Conservation (phyloP, 2,888 invertebrate species). For the Tetrapedia diversipes region DNA sequence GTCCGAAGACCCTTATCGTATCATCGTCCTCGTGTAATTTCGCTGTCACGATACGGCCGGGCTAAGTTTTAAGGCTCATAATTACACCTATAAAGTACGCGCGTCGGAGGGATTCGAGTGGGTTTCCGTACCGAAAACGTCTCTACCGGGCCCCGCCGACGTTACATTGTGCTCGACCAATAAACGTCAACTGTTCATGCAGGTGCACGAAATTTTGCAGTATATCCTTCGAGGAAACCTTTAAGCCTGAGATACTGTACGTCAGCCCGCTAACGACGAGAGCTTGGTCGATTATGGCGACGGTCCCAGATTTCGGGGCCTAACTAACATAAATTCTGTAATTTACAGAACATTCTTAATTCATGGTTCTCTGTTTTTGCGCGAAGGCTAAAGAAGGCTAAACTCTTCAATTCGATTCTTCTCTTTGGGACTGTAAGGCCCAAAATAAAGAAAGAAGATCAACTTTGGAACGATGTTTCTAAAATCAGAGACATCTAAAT, state of each 20-base stretch:
- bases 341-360: slow-evolving; percentile 7
- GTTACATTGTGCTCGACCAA: slow-evolving; percentile 56
- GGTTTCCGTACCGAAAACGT: slow-evolving; percentile 44
- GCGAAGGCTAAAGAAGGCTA: too few relatives aligned
- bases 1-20: slow-evolving; percentile 55
- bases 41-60: slow-evolving; percentile 62
- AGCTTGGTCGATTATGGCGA: not conserved
- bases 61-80: slow-evolving; percentile 65
- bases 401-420: too few relatives aligned
- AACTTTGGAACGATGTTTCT: too few relatives aligned
- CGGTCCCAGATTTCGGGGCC: not conserved
- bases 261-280: slow-evolving; percentile 21
- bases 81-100: slow-evolving; percentile 67
- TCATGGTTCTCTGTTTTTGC: not conserved
- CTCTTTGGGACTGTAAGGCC: too few relatives aligned
- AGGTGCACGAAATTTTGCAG: slow-evolving; percentile 53
- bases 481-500: too few relatives aligned
- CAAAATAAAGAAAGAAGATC: too few relatives aligned
- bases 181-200: slow-evolving; percentile 65
- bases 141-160: slow-evolving; percentile 10
- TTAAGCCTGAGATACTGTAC: slow-evolving; percentile 33
- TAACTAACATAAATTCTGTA: slow-evolving; percentile 10
- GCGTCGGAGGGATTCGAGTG: slow-evolving; percentile 44
- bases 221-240: slow-evolving; percentile 22
- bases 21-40: slow-evolving; percentile 63